Evolutionary conservation across 2,888 invertebrate genomes (phyloP).

Genomic region (Dynastes maya): DNA sequence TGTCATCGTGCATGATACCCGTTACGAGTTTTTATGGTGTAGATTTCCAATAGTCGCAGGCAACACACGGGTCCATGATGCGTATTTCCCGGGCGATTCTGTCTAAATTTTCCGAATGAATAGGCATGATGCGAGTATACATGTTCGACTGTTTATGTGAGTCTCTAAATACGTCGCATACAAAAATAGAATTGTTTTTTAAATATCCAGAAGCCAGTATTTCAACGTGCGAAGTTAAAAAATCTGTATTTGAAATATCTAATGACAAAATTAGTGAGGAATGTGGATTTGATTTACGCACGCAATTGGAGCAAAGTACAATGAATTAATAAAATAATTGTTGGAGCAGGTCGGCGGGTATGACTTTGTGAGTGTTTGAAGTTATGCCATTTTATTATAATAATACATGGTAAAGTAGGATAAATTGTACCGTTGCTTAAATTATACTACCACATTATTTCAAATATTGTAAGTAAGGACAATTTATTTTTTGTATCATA

Average conservation of each 20-base stretch:
- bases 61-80: not conserved
- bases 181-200: not conserved
- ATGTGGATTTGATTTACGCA: too few relatives aligned
- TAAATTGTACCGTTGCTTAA: too few relatives aligned
- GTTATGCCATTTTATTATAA: too few relatives aligned
- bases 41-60: not conserved
- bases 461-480: too few relatives aligned
- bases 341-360: too few relatives aligned
- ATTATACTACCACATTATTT: too few relatives aligned
- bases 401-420: too few relatives aligned
- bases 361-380: too few relatives aligned
- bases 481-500: too few relatives aligned
- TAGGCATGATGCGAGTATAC: not conserved
- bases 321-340: too few relatives aligned
- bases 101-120: not conserved
- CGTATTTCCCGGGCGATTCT: slow-evolving; percentile 10
- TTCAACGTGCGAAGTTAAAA: not conserved
- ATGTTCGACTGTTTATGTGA: not conserved
- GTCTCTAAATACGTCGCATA: not conserved
- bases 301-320: too few relatives aligned
- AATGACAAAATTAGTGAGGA: not conserved
- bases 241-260: not conserved
- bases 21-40: slow-evolving; percentile 5
- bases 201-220: not conserved
- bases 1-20: slow-evolving; percentile 8